Evolutionary conservation across 64 coral and sea anemone genomes (phyloP).

Genomic region (Platygyra sinensis): DNA sequence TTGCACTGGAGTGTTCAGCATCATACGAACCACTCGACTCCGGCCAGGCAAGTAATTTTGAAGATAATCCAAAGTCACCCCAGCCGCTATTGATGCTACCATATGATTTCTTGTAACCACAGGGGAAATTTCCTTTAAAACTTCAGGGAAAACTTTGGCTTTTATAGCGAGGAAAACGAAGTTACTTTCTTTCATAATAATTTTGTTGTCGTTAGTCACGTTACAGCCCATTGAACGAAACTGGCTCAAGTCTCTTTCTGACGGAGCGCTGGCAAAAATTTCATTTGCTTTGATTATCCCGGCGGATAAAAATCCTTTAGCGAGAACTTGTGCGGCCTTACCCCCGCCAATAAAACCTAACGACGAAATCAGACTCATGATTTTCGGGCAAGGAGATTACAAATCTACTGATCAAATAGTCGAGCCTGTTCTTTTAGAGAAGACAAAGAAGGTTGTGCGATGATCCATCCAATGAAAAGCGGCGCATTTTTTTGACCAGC

Average conservation of each 20-base stretch:
- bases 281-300: slow-evolving; percentile 82
- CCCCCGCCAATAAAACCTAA: slow-evolving; percentile 98
- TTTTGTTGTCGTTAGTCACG: slow-evolving; percentile 91
- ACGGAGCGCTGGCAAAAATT: slow-evolving; percentile 88
- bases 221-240: slow-evolving; percentile 88
- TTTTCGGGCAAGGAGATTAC: not conserved
- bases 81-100: slow-evolving; percentile 89
- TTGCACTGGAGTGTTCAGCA: slow-evolving; percentile 93
- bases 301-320: slow-evolving; percentile 91
- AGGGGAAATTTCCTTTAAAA: slow-evolving; percentile 95
- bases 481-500: not conserved
- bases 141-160: slow-evolving; percentile 88
- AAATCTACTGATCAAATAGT: not conserved
- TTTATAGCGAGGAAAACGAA: slow-evolving; percentile 90
- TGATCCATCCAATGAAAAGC: not conserved
- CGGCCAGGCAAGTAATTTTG: slow-evolving; percentile 91
- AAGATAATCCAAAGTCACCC: slow-evolving; percentile 93
- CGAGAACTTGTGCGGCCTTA: slow-evolving; percentile 86
- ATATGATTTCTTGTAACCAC: slow-evolving; percentile 91
- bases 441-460: not conserved
- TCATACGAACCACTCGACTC: slow-evolving; percentile 81
- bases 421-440: not conserved
- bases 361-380: slow-evolving; percentile 79
- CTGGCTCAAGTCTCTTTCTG: slow-evolving; percentile 74
- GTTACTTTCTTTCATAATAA: slow-evolving; percentile 83